phyloP scores from a whole-genome alignment of 2,797 vertebrate species.

The Amphiprion clarkii region DNA sequence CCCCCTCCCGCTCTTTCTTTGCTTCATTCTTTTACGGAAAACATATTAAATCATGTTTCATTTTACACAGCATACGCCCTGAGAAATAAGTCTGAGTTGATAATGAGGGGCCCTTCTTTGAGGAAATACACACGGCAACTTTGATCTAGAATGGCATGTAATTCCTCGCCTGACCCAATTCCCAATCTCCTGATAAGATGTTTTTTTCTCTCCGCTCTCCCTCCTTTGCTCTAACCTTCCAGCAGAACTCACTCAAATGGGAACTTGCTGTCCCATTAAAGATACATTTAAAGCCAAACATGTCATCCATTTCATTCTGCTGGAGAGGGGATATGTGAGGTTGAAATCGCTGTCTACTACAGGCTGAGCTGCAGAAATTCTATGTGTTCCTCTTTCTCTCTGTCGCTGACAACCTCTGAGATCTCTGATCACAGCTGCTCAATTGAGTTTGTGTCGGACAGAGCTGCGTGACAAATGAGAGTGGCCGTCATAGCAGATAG shows the following conservation, averaged over 20 bases:
- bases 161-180: constrained; percentile 84
- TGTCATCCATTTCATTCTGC: constrained; percentile 74
- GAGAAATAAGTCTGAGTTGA: constrained; percentile 73
- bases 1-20: constrained; percentile 20
- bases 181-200: constrained; percentile 81
- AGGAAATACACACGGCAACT: constrained; percentile 79
- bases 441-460: constrained; percentile 72
- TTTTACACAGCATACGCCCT: constrained; percentile 62
- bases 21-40: constrained; percentile 67
- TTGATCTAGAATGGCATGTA: constrained; percentile 83
- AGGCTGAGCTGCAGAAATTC: constrained; percentile 47
- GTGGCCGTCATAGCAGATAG: constrained; percentile 70
- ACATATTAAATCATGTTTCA: constrained; percentile 80
- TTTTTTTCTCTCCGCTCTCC: constrained; percentile 36
- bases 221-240: constrained; percentile 63
- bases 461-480: constrained; percentile 72
- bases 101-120: constrained; percentile 75
- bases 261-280: constrained; percentile 78
- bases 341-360: constrained; percentile 46
- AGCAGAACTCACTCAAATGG: constrained; percentile 70
- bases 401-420: constrained; percentile 62
- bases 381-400: constrained; percentile 32
- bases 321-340: constrained; percentile 46
- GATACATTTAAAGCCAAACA: constrained; percentile 78
- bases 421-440: constrained; percentile 77